Evolutionary conservation across 2,113 vertebrate species (phyloP), one percentile per base, ranked within the genome.

Genomic region (Myocastor coypus): DNA sequence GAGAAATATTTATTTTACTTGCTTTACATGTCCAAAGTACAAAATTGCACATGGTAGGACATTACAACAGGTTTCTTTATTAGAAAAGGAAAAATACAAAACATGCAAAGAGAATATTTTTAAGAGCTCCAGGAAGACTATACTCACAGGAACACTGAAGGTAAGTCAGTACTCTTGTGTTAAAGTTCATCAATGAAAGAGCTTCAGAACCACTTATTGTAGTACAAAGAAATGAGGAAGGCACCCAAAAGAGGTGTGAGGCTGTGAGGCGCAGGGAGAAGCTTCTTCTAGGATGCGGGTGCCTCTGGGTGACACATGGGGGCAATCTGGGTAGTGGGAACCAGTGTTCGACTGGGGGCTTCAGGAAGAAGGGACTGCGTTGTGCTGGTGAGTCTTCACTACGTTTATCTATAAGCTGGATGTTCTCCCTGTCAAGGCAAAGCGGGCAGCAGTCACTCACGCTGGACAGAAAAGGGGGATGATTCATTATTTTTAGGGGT

Each of bases 381-480:
- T 68, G 28, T 73, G 71, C 46, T 1, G 40, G 22, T 66, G 28
- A 1, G 3, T 87, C 28, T 32, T 30, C 22, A 28, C 16, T 19
- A 2, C 22, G 28, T 73, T 84, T 59, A 50, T 66, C 46, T 22
- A 0, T 86, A 19, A 68, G 82, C 16, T 6, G 30, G 71, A 37
- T 0, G 1, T 30, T 63, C 8, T 46, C 30, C 12, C 42, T 13
- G 46, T 46, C 14, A 20, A 75, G 24, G 57, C 7, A 5, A 46
- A 68, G 37, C n/a, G 83, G 83, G 80, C 17, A 78, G 93, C 84
- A 94, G 32, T 84, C 91, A 13, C 75, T 89, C 26, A 28, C 50
- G 34, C 30, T 89, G 57, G 75, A 92, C 91, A 94, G 92, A 87
- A 92, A 88, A 86, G 91, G 85, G 93, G 66, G 88, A n/a, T 89